phyloP scores from a whole-genome alignment of 2,113 vertebrate species.

The Rhinichthys klamathensis region DNA sequence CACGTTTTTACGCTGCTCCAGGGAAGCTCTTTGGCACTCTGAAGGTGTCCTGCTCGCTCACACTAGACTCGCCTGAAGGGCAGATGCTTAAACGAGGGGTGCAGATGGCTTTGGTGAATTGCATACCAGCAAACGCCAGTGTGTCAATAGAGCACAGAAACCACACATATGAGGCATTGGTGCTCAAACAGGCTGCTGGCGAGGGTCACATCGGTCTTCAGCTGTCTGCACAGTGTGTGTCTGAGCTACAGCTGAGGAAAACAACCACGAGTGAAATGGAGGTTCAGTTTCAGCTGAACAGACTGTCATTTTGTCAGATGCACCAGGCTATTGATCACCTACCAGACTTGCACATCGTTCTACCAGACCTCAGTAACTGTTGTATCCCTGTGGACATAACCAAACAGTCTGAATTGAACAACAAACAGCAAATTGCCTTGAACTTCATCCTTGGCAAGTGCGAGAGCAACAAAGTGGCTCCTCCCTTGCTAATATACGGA shows the following conservation, averaged over 20 bases:
- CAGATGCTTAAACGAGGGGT: conserved; percentile 12
- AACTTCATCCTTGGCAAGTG: conserved; percentile 76
- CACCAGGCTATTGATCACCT: conserved; percentile 80
- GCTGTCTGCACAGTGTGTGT: conserved; percentile 79
- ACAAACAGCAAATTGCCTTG: conserved; percentile 83
- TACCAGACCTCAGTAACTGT: conserved; percentile 65
- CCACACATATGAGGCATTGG: conserved; percentile 78
- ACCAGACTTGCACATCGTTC: conserved; percentile 63
- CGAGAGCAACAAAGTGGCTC: conserved; percentile 53
- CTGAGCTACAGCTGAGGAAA: conserved; percentile 72
- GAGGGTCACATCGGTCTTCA: conserved; percentile 76
- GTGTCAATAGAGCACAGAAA: not conserved
- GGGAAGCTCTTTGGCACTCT: conserved; percentile 22
- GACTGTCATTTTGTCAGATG: conserved; percentile 79
- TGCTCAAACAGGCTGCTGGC: conserved; percentile 68
- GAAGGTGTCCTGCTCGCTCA: conserved; percentile 29
- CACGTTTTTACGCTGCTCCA: not conserved
- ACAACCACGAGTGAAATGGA: conserved; percentile 73
- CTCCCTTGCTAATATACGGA: conserved; percentile 89
- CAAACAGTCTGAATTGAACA: conserved; percentile 57
- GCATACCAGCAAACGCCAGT: not conserved
- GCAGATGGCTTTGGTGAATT: conserved; percentile 24
- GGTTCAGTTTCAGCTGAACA: conserved; percentile 88
- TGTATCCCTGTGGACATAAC: conserved; percentile 53
- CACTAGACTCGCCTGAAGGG: conserved; percentile 24